Conservation (phyloP, 2,888 invertebrate genomes). For the Drosophila monieri region DNA sequence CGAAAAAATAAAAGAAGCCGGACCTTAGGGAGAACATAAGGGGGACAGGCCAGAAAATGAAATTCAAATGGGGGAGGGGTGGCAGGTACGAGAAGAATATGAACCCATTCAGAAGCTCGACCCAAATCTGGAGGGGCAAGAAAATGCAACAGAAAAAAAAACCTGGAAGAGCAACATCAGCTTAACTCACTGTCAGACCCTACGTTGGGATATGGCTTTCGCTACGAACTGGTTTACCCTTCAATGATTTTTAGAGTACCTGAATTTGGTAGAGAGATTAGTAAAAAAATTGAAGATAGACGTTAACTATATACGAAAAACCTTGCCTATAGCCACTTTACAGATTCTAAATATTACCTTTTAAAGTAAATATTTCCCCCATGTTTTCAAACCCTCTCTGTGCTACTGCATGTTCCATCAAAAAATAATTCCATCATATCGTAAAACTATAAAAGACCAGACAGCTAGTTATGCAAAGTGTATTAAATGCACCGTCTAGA, state of each 20-base stretch:
- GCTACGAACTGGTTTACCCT: slow-evolving; percentile 6
- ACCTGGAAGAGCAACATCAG: slow-evolving; percentile 26
- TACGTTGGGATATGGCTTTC: slow-evolving; percentile 5
- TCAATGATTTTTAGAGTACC: background rate
- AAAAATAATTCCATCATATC: slow-evolving; percentile 34
- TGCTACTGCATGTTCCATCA: slow-evolving; percentile 1
- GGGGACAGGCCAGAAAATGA: background rate
- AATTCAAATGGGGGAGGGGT: slow-evolving; percentile 3
- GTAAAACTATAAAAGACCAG: slow-evolving; percentile 28
- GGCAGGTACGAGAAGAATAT: slow-evolving; percentile 34
- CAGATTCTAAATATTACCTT: too few species aligned
- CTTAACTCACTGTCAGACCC: slow-evolving; percentile 9
- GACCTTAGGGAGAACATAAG: background rate
- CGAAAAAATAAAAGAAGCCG: slow-evolving; percentile 15
- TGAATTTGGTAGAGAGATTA: background rate
- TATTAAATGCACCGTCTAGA: slow-evolving; percentile 41
- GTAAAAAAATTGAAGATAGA: background rate
- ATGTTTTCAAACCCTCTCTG: background rate
- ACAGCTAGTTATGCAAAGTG: slow-evolving; percentile 38
- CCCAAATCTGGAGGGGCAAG: slow-evolving; percentile 62
- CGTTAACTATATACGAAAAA: too few species aligned
- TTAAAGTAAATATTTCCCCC: background rate
- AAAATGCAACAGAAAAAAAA: slow-evolving; percentile 54
- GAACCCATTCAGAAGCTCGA: slow-evolving; percentile 67
- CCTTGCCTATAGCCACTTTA: background rate